Evolutionary conservation across 2,113 vertebrate genomes (phyloP), one percentile per base, ranked within the genome.

Genomic region (Sisor rabdophorus): DNA sequence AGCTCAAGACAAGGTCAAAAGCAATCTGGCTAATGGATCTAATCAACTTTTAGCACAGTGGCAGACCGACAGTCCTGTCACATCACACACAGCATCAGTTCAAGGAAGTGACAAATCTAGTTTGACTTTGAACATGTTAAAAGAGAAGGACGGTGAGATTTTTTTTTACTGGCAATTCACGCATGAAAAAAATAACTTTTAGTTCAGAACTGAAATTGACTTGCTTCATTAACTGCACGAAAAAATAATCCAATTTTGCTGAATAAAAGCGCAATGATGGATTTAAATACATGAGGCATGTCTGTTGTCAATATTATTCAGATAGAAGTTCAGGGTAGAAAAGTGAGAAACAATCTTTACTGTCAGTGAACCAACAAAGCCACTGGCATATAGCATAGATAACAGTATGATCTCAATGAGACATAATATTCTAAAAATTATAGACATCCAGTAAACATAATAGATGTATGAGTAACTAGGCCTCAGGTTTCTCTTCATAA

Each of bases 41-140:
- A 82, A 88, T 82, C 86, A 83, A 79, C 82, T 83, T 87, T 88
- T 86, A 87, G 83, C 81, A 68, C 64, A 55, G 82, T 59, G 73
- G 80, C 85, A 87, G 84, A 71, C 63, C 85, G 88, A 86, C 88
- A 83, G 81, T 72, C 75, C 82, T 87, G 86, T 88, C 88, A 86
- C 75, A 65, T 79, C 82, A 83, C 81, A 73, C 79, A 71, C 75
- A 78, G 83, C 82, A 71, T 22, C 65, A 59, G 84, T 88, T 73
- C 28, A 59, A 77, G 80, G 72, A 84, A 61, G 80, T 85, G 82
- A 86, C 84, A 88, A 83, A 87, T 87, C 81, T 74, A 78, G 71
- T 85, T 86, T 83, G 70, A 79, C 65, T 86, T 83, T 70, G 71
- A 40, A 30, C 17, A 59, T 69, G 71, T 80, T 60, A 73, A 71